A percentile compares a stretch with the other conserved stretches of the same genome.
phyloP scores from a whole-genome alignment of 2,113 vertebrate species.

The Galeopterus variegatus region DNA sequence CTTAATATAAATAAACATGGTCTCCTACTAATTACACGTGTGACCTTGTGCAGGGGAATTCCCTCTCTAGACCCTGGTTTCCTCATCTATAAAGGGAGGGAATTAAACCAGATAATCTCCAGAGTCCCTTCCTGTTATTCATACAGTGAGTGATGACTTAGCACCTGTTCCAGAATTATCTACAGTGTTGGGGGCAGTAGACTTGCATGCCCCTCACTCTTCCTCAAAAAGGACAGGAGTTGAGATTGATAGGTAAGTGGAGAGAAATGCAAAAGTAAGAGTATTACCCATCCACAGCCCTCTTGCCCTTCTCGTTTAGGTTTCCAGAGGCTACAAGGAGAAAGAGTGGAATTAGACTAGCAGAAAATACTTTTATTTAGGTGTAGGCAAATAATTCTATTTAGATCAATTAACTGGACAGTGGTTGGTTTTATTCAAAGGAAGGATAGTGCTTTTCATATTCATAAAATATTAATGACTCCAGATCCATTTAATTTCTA shows the following conservation, averaged over 20 bases:
- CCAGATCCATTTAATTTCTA: conserved; percentile 72
- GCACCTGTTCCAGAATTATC: conserved; percentile 24
- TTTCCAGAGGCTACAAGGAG: neutral
- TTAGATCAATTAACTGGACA: conserved; percentile 66
- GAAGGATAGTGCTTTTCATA: conserved; percentile 75
- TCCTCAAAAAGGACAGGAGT: conserved; percentile 39
- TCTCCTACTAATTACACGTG: conserved; percentile 55
- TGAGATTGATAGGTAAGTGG: conserved; percentile 17
- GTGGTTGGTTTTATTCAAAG: conserved; percentile 72
- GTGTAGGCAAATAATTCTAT: conserved; percentile 63
- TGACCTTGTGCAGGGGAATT: conserved; percentile 73
- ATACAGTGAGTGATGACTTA: conserved; percentile 65
- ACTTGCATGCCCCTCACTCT: conserved; percentile 22
- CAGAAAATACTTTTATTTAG: neutral
- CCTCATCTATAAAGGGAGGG: conserved; percentile 69
- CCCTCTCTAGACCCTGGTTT: conserved; percentile 66
- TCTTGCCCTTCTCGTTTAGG: neutral
- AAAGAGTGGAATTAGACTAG: neutral
- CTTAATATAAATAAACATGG: conserved; percentile 69
- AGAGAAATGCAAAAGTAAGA: conserved; percentile 16
- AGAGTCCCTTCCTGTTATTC: conserved; percentile 79
- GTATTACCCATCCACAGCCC: neutral
- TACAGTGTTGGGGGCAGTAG: neutral
- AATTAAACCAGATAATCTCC: conserved; percentile 78
- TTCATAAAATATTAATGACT: conserved; percentile 78